These are phyloP conservation scores for Orchesellides sinensis DNA, from an alignment of 2,888 invertebrate species.

Conservation along the genomic window DNA sequence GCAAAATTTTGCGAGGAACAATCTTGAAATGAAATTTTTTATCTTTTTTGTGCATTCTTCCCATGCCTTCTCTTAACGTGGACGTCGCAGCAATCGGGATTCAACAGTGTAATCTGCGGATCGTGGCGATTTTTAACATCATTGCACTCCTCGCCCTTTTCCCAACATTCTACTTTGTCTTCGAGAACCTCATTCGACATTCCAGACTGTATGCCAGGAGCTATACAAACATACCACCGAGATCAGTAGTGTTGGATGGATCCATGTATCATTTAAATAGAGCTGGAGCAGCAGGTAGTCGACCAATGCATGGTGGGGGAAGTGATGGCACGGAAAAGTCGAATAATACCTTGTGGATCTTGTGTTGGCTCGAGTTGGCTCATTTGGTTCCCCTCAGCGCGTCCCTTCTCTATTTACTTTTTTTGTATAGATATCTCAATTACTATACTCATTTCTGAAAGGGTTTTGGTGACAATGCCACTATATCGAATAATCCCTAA, in stretches of 20 bases:
- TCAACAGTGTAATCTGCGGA: slow-evolving; percentile 66
- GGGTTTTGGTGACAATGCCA: background rate
- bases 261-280: background rate
- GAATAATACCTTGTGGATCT: slow-evolving; percentile 68
- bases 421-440: slow-evolving; percentile 65
- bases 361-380: slow-evolving; percentile 69
- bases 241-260: background rate
- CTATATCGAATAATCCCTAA: background rate
- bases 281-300: slow-evolving; percentile 1
- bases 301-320: background rate
- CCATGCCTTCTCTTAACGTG: background rate
- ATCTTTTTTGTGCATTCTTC: background rate
- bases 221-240: slow-evolving; percentile 23
- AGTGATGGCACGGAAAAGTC: slow-evolving; percentile 25
- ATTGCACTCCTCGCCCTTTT: slow-evolving; percentile 64
- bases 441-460: slow-evolving; percentile 61
- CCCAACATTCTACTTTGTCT: slow-evolving; percentile 70
- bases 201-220: slow-evolving; percentile 41
- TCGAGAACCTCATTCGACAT: slow-evolving; percentile 63
- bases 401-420: slow-evolving; percentile 64
- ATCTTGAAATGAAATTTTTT: too few relatives aligned
- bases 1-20: too few relatives aligned
- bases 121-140: slow-evolving; percentile 65
- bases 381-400: slow-evolving; percentile 68
- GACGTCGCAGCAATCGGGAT: slow-evolving; percentile 67